These are phyloP conservation scores for Sarcophaga carnaria DNA, from an alignment of 2,888 invertebrate genomes.

Conservation along the genomic window DNA sequence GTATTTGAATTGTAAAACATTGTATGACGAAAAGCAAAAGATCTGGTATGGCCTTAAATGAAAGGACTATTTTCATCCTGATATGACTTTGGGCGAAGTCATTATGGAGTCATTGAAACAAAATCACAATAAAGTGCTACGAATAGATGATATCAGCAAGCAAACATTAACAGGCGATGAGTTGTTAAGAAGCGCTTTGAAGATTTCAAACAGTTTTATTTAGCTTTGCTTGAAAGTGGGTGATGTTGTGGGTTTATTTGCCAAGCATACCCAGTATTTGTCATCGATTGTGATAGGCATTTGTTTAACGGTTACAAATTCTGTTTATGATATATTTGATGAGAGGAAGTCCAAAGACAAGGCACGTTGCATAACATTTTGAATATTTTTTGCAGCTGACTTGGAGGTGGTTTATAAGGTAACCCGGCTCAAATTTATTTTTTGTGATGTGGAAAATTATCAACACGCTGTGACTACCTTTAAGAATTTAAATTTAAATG, in stretches of 20 bases:
- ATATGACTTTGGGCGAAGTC: conserved; percentile 77
- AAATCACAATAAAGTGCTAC: conserved; percentile 74
- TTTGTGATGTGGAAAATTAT: conserved; percentile 77
- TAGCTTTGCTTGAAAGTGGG: conserved; percentile 69
- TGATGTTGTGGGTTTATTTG: conserved; percentile 76
- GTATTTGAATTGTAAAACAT: conserved; percentile 55
- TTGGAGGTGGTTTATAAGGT: conserved; percentile 75
- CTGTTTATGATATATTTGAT: conserved; percentile 74
- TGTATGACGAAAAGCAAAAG: conserved; percentile 73
- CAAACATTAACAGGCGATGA: conserved; percentile 72
- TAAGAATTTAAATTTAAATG: conserved; percentile 70
- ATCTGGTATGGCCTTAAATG: conserved; percentile 75
- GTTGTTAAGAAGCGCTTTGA: not conserved
- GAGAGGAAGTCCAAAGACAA: conserved; percentile 62
- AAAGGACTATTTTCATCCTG: conserved; percentile 73
- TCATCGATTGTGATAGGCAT: conserved; percentile 76
- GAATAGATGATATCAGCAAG: conserved; percentile 73
- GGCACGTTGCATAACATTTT: not conserved
- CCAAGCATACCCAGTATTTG: conserved; percentile 74
- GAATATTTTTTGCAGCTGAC: conserved; percentile 70
- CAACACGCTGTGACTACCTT: conserved; percentile 71
- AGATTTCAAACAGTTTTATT: conserved; percentile 60
- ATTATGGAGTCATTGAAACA: conserved; percentile 70
- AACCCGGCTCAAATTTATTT: conserved; percentile 77
- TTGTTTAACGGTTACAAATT: conserved; percentile 74